Percentiles rank a stretch among this genome's conserved stretches.
Conservation (phyloP, 2,888 invertebrate genomes). For the Capitulum mitella region DNA sequence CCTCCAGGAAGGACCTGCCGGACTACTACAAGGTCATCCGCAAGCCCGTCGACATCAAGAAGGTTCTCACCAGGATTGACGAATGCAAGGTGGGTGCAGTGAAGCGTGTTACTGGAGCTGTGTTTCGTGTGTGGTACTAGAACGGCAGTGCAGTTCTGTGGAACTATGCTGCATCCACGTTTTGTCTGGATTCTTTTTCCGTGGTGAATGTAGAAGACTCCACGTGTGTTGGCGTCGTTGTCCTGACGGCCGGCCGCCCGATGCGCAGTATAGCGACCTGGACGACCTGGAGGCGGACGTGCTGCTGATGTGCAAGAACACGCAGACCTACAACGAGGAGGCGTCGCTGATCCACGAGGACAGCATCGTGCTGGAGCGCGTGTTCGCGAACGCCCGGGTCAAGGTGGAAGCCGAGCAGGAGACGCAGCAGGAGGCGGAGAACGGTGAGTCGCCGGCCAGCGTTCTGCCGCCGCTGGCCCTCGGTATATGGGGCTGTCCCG, state of each 20-base stretch:
- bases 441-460: too few species aligned
- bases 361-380: constrained; percentile 78
- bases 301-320: constrained; percentile 89
- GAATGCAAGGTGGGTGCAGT: constrained; percentile 55
- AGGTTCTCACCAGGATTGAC: constrained; percentile 80
- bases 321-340: constrained; percentile 95
- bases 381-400: constrained; percentile 48
- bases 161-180: too few species aligned
- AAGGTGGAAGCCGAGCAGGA: constrained; percentile 41
- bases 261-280: constrained; percentile 71
- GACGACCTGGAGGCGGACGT: constrained; percentile 66
- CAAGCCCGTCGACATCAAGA: constrained; percentile 90
- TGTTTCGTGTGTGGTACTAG: too few species aligned
- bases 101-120: too few species aligned
- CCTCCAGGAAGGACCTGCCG: constrained; percentile 82
- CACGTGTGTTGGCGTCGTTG: too few species aligned
- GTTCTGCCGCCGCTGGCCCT: too few species aligned
- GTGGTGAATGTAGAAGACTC: too few species aligned
- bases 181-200: too few species aligned
- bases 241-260: neutral
- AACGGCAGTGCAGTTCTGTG: too few species aligned
- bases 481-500: too few species aligned
- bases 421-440: neutral
- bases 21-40: constrained; percentile 97
- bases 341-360: constrained; percentile 92